phyloP scores from a whole-genome alignment of 2,888 invertebrate species.

The Trichogramma evanescens region DNA sequence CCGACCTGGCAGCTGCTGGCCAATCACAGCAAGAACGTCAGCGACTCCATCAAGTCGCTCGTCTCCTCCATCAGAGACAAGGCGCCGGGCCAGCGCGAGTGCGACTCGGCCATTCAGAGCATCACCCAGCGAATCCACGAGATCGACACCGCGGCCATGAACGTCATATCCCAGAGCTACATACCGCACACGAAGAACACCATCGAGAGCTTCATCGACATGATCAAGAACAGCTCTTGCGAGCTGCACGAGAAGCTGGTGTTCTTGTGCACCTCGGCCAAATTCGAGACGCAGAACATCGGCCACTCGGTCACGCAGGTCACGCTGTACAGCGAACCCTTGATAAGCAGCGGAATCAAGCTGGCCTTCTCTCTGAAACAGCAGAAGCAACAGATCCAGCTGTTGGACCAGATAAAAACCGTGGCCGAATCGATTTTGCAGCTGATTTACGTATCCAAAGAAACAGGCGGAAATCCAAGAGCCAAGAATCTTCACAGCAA shows the following conservation, averaged over 20 bases:
- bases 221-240: constrained; percentile 70
- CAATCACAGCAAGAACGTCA: constrained; percentile 88
- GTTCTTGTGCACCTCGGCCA: constrained; percentile 76
- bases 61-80: constrained; percentile 91
- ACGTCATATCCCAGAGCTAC: constrained; percentile 78
- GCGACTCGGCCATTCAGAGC: constrained; percentile 74
- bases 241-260: constrained; percentile 81
- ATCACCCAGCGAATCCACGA: constrained; percentile 70
- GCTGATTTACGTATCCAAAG: constrained; percentile 75
- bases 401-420: constrained; percentile 88
- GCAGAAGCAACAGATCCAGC: constrained; percentile 75
- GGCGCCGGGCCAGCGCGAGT: constrained; percentile 93
- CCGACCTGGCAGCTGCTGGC: constrained; percentile 92
- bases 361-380: constrained; percentile 83
- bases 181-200: constrained; percentile 64
- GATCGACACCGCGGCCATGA: constrained; percentile 80
- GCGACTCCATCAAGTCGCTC: constrained; percentile 90
- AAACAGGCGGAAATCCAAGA: constrained; percentile 89
- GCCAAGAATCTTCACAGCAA: constrained; percentile 74
- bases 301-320: constrained; percentile 79
- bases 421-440: constrained; percentile 89
- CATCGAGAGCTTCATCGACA: constrained; percentile 69
- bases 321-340: constrained; percentile 75
- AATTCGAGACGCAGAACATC: constrained; percentile 84
- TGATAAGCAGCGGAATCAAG: constrained; percentile 78